Percentiles rank a stretch among this genome's conserved stretches.
Evolutionary conservation across 2,113 vertebrate genomes (phyloP).

Genomic region (Toxotes jaculatrix): DNA sequence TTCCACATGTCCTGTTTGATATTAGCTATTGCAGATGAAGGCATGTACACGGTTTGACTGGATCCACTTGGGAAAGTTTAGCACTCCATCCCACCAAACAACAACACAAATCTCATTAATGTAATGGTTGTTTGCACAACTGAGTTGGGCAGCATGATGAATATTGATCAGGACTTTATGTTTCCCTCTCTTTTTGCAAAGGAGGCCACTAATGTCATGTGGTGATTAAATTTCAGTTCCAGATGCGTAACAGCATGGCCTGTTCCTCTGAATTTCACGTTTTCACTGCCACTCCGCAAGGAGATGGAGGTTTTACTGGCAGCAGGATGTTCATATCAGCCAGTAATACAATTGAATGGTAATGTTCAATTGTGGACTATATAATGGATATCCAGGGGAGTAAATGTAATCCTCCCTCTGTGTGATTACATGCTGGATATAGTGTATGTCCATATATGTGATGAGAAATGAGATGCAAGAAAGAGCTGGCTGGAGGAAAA

Average conservation of each 20-base stretch:
- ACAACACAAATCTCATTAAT: conserved; percentile 67
- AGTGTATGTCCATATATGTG: conserved; percentile 5
- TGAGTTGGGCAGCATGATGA: conserved; percentile 38
- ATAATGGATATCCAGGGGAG: conserved; percentile 37
- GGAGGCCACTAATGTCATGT: conserved; percentile 18
- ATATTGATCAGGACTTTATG: conserved; percentile 65
- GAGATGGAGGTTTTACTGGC: conserved; percentile 37
- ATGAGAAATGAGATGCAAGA: conserved; percentile 26
- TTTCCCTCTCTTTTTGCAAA: conserved; percentile 38
- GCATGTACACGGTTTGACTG: not conserved
- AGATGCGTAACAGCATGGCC: conserved; percentile 16
- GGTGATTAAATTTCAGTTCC: conserved; percentile 35
- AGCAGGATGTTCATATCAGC: conserved; percentile 44
- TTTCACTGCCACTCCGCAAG: not conserved
- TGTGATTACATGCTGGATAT: conserved; percentile 22
- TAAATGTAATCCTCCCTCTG: conserved; percentile 33
- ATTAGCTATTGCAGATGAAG: not conserved
- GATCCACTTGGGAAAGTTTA: conserved; percentile 47
- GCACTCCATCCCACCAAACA: conserved; percentile 49
- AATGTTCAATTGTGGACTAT: conserved; percentile 38
- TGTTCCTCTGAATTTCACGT: conserved; percentile 31
- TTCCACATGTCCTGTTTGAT: not conserved
- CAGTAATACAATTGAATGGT: conserved; percentile 44
- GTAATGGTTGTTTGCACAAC: conserved; percentile 64
- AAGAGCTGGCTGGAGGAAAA: conserved; percentile 3